These are phyloP conservation scores for Metalampra italica DNA, from an alignment of 2,888 invertebrate species.

Conservation along the genomic window DNA sequence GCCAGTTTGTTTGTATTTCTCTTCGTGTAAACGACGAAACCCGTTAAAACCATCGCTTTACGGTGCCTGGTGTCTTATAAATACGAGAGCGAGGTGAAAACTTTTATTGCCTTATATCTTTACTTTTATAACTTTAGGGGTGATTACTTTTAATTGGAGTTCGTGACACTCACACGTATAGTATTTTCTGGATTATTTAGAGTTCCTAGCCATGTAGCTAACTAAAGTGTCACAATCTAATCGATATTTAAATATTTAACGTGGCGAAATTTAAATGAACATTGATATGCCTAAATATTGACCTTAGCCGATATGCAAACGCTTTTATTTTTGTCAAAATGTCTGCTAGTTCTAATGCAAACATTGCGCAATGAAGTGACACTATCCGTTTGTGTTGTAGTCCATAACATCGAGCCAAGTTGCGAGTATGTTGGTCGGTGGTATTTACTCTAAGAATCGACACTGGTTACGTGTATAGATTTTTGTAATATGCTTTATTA, in stretches of 20 bases:
- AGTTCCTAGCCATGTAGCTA: background rate
- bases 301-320: background rate
- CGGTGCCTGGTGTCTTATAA: background rate
- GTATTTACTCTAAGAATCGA: conserved; percentile 4
- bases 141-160: conserved; percentile 17
- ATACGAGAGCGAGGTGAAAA: conserved; percentile 19
- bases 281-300: background rate
- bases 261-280: background rate
- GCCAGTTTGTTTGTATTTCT: conserved; percentile 25
- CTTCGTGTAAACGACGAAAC: conserved; percentile 8
- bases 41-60: conserved; percentile 6
- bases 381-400: background rate
- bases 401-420: background rate
- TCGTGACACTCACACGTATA: conserved; percentile 3
- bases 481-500: conserved; percentile 10
- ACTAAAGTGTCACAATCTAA: background rate
- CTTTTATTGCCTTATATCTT: conserved; percentile 33
- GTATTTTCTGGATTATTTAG: background rate
- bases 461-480: background rate
- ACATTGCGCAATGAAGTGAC: background rate
- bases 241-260: background rate
- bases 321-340: background rate
- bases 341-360: background rate
- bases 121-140: conserved; percentile 18
- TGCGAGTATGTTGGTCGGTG: background rate